A percentile compares a stretch with the other conserved stretches of the same genome.
Evolutionary conservation across 1,140 invertebrate species (phyloP).

Genomic region (Pogonomyrmex barbatus): DNA sequence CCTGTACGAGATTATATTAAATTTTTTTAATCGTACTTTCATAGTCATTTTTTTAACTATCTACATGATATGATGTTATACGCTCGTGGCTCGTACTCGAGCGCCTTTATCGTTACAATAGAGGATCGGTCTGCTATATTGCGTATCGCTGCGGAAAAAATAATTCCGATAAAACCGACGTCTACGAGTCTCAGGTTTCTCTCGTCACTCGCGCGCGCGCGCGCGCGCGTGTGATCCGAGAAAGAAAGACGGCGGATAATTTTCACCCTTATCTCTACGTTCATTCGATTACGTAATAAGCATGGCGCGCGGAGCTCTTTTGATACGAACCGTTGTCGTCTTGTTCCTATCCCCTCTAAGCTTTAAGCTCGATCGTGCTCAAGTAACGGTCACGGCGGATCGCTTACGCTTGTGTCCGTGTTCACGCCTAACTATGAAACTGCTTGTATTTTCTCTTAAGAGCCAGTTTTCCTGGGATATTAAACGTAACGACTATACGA

Average conservation of each 20-base stretch:
- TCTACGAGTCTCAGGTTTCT: constrained; percentile 36
- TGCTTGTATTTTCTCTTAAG: constrained; percentile 23
- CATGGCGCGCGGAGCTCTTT: background rate
- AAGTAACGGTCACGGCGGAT: constrained; percentile 46
- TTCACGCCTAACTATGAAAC: constrained; percentile 39
- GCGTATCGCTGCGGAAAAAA: background rate
- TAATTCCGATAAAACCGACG: constrained; percentile 21
- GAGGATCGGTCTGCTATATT: background rate
- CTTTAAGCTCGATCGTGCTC: constrained; percentile 28
- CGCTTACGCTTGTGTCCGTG: constrained; percentile 4
- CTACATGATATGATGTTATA: background rate
- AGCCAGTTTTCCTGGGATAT: constrained; percentile 24
- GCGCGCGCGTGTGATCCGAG: background rate
- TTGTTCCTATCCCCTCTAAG: constrained; percentile 4
- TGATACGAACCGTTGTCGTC: constrained; percentile 23
- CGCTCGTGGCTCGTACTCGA: background rate
- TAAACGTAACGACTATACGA: constrained; percentile 26
- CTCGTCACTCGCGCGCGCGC: background rate
- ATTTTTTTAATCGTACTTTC: background rate
- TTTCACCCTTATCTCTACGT: constrained; percentile 42
- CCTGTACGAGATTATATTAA: background rate
- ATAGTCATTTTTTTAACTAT: background rate
- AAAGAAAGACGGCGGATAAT: constrained; percentile 33
- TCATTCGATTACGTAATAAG: constrained; percentile 55
- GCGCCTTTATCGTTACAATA: background rate